Evolutionary conservation across 2,888 invertebrate species (phyloP).

Genomic region (Clivina fossor): DNA sequence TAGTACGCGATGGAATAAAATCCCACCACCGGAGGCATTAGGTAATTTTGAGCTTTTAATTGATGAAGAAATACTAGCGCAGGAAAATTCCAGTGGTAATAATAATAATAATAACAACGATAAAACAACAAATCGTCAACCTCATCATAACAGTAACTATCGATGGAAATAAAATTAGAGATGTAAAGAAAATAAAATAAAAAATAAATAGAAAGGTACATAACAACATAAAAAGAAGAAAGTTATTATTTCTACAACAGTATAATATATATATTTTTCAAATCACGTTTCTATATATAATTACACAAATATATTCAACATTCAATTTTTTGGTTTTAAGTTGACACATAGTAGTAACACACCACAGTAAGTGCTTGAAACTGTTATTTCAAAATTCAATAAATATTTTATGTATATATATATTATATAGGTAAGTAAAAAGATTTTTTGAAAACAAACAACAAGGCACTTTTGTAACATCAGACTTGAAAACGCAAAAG

Average conservation of each 20-base stretch:
- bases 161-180: constrained; percentile 46
- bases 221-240: constrained; percentile 8
- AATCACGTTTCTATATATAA: constrained; percentile 24
- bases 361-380: constrained; percentile 30
- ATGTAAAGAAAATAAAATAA: constrained; percentile 6
- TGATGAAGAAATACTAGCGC: constrained; percentile 77
- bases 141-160: constrained; percentile 40
- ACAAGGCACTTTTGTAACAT: constrained; percentile 31
- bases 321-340: constrained; percentile 30
- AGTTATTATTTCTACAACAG: constrained; percentile 26
- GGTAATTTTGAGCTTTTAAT: constrained; percentile 82
- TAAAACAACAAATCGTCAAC: constrained; percentile 35
- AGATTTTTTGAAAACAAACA: constrained; percentile 18
- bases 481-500: constrained; percentile 26
- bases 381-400: constrained; percentile 23
- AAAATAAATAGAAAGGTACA: constrained; percentile 7
- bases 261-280: constrained; percentile 25
- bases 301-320: constrained; percentile 32
- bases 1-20: constrained; percentile 83
- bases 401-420: no score
- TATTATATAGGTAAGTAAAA: constrained; percentile 26
- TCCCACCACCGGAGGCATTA: constrained; percentile 71
- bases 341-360: constrained; percentile 28
- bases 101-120: constrained; percentile 16
- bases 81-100: constrained; percentile 63